phyloP scores from a whole-genome alignment of 2,797 vertebrate species.

The Accipiter minullus region DNA sequence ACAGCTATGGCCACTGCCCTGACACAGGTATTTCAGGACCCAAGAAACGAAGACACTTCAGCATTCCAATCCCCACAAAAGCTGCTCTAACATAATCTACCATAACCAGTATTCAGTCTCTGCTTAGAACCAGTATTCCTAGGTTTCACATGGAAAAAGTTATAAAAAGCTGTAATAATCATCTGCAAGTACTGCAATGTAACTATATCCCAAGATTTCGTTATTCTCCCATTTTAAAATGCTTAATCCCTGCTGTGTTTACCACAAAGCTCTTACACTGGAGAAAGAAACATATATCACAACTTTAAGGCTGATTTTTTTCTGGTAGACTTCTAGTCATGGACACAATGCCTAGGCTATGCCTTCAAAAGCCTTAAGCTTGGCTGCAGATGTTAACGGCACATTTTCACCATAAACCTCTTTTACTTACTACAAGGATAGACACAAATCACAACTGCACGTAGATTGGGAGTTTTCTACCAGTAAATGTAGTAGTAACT shows the following conservation, averaged over 20 bases:
- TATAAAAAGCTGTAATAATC: background rate
- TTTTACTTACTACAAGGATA: background rate
- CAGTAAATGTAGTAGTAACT: background rate
- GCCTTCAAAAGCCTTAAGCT: background rate
- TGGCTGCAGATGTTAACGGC: background rate
- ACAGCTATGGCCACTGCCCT: background rate
- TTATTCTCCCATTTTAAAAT: background rate
- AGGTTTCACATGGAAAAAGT: background rate
- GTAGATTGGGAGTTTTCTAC: background rate
- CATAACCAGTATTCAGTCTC: background rate
- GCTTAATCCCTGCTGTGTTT: background rate
- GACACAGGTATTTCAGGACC: background rate
- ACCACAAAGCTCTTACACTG: background rate
- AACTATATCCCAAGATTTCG: background rate
- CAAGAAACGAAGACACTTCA: background rate
- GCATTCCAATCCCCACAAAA: background rate
- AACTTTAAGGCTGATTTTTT: background rate
- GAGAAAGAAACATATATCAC: background rate
- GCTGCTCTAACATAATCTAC: background rate
- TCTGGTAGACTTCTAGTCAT: background rate
- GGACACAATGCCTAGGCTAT: background rate
- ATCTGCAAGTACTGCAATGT: accelerated
- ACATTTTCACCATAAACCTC: background rate
- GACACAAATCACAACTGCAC: background rate
- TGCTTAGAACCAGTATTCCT: background rate